Percentiles rank a stretch among this genome's conserved stretches.
Evolutionary conservation across 2,113 vertebrate species (phyloP).

Genomic region (Lophura nycthemera): DNA sequence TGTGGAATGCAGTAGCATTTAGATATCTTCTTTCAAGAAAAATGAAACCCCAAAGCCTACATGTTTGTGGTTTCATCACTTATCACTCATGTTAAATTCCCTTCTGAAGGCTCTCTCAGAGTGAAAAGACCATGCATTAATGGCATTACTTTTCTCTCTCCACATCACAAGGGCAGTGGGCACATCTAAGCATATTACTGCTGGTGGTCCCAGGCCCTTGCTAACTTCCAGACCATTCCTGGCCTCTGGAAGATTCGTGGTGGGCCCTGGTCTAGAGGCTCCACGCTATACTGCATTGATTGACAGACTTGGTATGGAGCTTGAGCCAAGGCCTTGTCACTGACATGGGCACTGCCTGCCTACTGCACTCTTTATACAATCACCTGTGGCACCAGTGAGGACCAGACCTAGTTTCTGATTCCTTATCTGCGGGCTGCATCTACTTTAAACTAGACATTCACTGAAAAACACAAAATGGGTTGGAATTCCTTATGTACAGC

Average conservation of each 20-base stretch:
- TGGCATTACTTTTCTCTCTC: background rate
- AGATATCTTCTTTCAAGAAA: background rate
- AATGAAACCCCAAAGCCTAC: background rate
- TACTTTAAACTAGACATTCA: background rate
- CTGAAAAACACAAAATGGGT: background rate
- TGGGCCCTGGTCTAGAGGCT: rapidly evolving
- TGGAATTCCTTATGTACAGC: background rate
- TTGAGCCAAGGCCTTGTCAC: background rate
- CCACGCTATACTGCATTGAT: background rate
- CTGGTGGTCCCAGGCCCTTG: background rate
- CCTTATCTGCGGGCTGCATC: background rate
- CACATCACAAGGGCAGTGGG: rapidly evolving
- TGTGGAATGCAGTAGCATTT: background rate
- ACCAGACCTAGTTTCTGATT: background rate
- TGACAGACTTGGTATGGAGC: background rate
- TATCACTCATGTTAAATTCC: background rate
- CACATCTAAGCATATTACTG: background rate
- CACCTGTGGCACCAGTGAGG: background rate
- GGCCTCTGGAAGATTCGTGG: background rate
- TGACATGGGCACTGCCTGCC: background rate
- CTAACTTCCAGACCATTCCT: background rate
- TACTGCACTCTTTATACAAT: background rate
- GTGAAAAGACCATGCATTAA: background rate
- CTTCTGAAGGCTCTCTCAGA: background rate
- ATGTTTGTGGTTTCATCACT: background rate